A percentile compares a stretch with the other conserved stretches of the same genome.
Conservation (phyloP, 2,797 vertebrate species). For the Galagoides demidoff region DNA sequence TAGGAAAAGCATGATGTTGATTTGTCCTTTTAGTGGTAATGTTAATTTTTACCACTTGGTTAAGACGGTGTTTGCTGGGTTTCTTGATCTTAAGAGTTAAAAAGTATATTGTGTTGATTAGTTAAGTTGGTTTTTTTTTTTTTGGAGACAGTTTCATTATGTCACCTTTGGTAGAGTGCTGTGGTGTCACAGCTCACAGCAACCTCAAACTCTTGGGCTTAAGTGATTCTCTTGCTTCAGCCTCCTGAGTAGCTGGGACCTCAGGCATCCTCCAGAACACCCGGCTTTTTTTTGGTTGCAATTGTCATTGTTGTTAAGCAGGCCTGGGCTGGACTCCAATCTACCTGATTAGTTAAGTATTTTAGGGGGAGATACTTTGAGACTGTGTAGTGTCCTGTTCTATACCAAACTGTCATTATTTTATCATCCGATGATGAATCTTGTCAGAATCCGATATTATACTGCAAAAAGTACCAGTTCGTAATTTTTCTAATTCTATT, state of each 20-base stretch:
- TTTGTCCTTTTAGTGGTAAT: background rate
- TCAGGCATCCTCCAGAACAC: too few relatives aligned
- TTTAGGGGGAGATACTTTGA: constrained; percentile 31
- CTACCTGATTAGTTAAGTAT: background rate
- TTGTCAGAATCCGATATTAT: background rate
- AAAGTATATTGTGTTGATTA: constrained; percentile 18
- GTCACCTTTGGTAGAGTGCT: too few relatives aligned
- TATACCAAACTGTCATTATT: background rate
- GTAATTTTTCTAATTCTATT: background rate
- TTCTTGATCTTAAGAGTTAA: background rate
- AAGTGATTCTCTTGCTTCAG: too few relatives aligned
- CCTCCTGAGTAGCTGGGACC: too few relatives aligned
- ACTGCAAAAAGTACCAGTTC: background rate
- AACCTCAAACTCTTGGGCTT: too few relatives aligned
- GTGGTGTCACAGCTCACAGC: too few relatives aligned
- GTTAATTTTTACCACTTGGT: constrained; percentile 10
- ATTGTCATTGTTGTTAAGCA: too few relatives aligned
- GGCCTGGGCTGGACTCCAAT: too few relatives aligned
- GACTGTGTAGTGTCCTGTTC: background rate
- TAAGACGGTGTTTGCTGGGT: constrained; percentile 10
- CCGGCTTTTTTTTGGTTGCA: too few relatives aligned
- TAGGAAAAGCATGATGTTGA: background rate
- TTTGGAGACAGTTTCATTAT: too few relatives aligned
- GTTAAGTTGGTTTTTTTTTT: background rate
- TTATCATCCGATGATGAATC: background rate